These are phyloP conservation scores for Lanius ludovicianus DNA, from an alignment of 2,113 vertebrate genomes.

Conservation along the genomic window DNA sequence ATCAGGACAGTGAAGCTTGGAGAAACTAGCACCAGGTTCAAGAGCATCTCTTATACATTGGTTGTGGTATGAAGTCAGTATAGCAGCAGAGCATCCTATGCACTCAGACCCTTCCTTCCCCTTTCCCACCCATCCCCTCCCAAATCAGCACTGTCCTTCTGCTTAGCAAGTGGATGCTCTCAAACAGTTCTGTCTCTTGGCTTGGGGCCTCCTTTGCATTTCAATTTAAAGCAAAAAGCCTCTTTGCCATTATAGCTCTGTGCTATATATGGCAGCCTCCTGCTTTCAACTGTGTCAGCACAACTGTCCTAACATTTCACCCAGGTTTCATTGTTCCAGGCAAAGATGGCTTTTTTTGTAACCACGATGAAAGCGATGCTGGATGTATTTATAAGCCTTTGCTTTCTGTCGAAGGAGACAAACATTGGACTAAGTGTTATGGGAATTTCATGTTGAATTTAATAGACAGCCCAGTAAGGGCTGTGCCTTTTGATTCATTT, in stretches of 20 bases:
- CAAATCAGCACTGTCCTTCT: slow-evolving; percentile 53
- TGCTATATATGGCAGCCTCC: slow-evolving; percentile 59
- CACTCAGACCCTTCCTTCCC: slow-evolving; percentile 44
- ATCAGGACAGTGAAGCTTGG: slow-evolving; percentile 68
- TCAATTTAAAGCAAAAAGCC: slow-evolving; percentile 67
- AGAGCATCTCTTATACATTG: slow-evolving; percentile 69
- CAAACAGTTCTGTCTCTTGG: slow-evolving; percentile 63
- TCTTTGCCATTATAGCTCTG: slow-evolving; percentile 55
- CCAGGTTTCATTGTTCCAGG: slow-evolving; percentile 63
- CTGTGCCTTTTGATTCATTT: slow-evolving; percentile 29
- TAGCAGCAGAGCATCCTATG: slow-evolving; percentile 66
- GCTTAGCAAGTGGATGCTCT: slow-evolving; percentile 67
- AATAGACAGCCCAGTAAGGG: not conserved
- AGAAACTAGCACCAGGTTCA: slow-evolving; percentile 69
- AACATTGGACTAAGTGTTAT: not conserved
- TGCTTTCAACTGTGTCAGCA: slow-evolving; percentile 61
- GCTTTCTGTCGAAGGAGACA: slow-evolving; percentile 16
- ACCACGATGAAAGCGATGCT: slow-evolving; percentile 15
- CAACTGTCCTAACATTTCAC: slow-evolving; percentile 59
- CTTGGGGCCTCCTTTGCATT: slow-evolving; percentile 65
- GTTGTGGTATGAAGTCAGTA: slow-evolving; percentile 70
- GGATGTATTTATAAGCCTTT: slow-evolving; percentile 38
- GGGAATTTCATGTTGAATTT: slow-evolving; percentile 12
- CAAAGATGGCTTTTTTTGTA: slow-evolving; percentile 55
- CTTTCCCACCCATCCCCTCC: slow-evolving; percentile 15